These are phyloP conservation scores for Ptilodon capucinus DNA, from an alignment of 2,888 invertebrate genomes.

Conservation along the genomic window DNA sequence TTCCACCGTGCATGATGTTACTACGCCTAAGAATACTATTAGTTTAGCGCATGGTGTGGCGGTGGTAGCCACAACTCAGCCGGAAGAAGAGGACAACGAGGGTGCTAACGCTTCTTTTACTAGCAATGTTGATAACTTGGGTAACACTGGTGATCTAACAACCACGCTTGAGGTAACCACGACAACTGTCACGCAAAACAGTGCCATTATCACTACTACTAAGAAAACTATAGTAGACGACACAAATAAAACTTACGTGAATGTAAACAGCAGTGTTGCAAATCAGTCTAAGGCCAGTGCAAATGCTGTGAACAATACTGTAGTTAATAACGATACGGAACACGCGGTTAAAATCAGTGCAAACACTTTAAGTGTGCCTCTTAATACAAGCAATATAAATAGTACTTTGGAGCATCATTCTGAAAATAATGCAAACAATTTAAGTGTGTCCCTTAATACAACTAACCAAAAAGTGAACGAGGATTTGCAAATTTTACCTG, in stretches of 20 bases:
- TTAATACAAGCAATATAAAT: background rate
- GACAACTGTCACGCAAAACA: background rate
- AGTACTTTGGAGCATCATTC: background rate
- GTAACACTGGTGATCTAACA: constrained; percentile 63
- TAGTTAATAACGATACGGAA: background rate
- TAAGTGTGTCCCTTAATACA: background rate
- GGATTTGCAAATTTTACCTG: constrained; percentile 38
- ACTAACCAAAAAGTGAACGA: background rate
- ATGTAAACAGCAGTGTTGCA: background rate
- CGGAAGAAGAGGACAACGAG: constrained; percentile 40
- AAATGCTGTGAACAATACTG: background rate
- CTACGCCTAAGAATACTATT: constrained; percentile 66
- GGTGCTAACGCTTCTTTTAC: constrained; percentile 60
- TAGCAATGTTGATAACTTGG: constrained; percentile 46
- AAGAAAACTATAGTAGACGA: background rate
- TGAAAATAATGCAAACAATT: background rate
- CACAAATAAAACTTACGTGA: no score
- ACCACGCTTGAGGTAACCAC: constrained; percentile 35
- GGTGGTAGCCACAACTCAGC: constrained; percentile 38
- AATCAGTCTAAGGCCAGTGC: background rate
- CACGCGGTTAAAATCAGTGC: background rate
- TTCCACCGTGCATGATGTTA: constrained; percentile 76
- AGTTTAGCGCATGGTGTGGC: constrained; percentile 79
- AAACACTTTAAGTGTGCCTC: background rate
- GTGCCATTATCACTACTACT: constrained; percentile 4